Base-by-base conservation (phyloP, 2,113 vertebrate species). In the Cottus gobio region DNA sequence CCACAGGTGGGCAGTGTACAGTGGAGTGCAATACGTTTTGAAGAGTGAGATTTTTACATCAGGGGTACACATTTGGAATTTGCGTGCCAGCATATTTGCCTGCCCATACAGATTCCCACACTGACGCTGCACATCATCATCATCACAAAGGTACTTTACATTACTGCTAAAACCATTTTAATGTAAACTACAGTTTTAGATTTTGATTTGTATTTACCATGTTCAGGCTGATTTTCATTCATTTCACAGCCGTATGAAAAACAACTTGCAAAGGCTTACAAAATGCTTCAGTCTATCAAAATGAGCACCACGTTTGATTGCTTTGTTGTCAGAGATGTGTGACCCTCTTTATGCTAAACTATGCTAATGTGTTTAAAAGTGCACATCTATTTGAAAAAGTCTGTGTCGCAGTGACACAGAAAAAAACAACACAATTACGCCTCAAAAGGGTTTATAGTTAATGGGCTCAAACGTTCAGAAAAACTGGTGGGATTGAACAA, bases 321-420 rank as follows among this genome's bases (percentile, higher is more conserved):
- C 37, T 56, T 18, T 75, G 10, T 36, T 50, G 5, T 58, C 12
- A 31, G 12, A 69, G 18, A 36, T 26, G 20, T n/a, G 8, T 56
- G 26, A 69, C 11, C 28, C 18, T 18, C 8, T 18, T 3, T 18
- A 60, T 75, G 62, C 26, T 26, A 68, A 73, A 46, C 3, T 75
- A 61, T 75, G 26, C 42, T 70, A 65, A 79, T 69, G 24, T 13
- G 3, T 16, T 56, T n/a, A 24, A 24, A 57, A 50, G 10, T 64
- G 50, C 34, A 46, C 15, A 37, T 28, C 39, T 22, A 52, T 73
- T 64, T 57, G 34, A 12, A 22, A 68, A 48, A 67, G 30, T 72
- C 58, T 36, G 22, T 24, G 46, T 15, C 50, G 36, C 15, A 64
- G 16, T 52, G 4, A 20, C 50, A 31, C 15, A 46, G 16, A 65